Base-by-base conservation (phyloP, 2,113 vertebrate genomes). In the Girardinichthys multiradiatus region DNA sequence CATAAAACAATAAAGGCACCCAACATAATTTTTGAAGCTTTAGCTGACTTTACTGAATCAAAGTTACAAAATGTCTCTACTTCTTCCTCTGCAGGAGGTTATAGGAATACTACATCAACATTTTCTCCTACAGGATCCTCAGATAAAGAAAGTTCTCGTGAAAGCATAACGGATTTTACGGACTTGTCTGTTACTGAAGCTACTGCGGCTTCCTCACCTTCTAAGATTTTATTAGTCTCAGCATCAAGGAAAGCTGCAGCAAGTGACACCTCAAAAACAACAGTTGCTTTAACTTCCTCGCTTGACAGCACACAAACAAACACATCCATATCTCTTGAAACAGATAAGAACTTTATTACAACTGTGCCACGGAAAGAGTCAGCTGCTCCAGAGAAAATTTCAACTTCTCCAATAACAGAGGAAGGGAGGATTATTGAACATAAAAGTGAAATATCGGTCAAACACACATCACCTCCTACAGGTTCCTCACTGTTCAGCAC, bases 11-110 rank as follows among this genome's bases (percentile, higher is more conserved):
- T 71, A 74, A 71, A 37, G 13, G 70, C 81, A 15, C 64, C 42
- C 77, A 61, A 77, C 21, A 74, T 33, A 69, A 80, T 85, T n/a
- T n/a, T n/a, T n/a, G n/a, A n/a, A 82, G 68, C 72, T 86, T 74
- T 39, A 68, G 69, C 61, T 57, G 67, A 83, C 15, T 74, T 60
- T 39, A 72, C 68, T 76, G 81, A 74, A 39, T 37, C 81, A 70
- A 28, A 1, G 13, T 74, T 73, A 42, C 57, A 83, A 28, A 60
- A 29, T 68, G 31, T 60, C 21, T 60, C 68, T 39, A 83, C 74
- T 69, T 77, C 79, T 68, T 82, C 57, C 6, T 74, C 74, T 60
- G 51, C 64, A 78, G 81, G 88, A 2, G 4, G 33, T 62, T 77
- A 82, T 72, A 67, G 57, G 62, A 80, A 84, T 81, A 72, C 73